phyloP scores from a whole-genome alignment of 1,140 invertebrate genomes.

The roundworm (Caenorhabditis elegans) region DNA sequence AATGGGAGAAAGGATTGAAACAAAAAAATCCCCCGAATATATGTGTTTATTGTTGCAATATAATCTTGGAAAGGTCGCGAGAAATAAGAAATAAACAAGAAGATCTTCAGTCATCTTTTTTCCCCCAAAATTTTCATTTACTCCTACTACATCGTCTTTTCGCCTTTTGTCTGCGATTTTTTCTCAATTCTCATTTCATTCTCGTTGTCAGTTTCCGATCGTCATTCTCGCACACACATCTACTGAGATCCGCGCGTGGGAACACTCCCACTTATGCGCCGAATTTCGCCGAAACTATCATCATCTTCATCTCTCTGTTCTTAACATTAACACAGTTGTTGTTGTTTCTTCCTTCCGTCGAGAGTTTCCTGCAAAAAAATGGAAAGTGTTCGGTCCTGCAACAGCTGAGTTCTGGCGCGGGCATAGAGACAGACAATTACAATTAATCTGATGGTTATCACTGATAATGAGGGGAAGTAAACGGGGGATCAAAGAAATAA shows the following conservation, averaged over 20 bases:
- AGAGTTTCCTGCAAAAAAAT: not conserved
- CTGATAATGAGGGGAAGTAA: not conserved
- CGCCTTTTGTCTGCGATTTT: not conserved
- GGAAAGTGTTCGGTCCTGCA: not conserved
- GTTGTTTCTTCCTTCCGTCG: not conserved
- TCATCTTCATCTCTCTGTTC: conserved; percentile 3
- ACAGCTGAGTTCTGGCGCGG: not conserved
- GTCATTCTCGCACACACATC: conserved; percentile 17
- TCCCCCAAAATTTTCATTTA: not conserved
- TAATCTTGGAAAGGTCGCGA: not conserved
- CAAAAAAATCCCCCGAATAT: not conserved
- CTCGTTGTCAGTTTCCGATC: conserved; percentile 15
- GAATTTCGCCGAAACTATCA: conserved; percentile 31
- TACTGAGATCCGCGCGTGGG: not conserved
- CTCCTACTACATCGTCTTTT: not conserved
- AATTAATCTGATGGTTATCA: conserved; percentile 3
- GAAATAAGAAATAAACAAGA: not conserved
- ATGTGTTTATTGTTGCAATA: not conserved
- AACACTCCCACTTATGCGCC: conserved; percentile 28
- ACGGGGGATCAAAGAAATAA: not conserved
- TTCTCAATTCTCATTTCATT: conserved; percentile 22
- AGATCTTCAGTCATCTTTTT: not conserved
- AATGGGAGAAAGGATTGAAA: not conserved
- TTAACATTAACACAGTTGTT: conserved; percentile 5
- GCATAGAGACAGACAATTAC: not conserved